Evolutionary conservation across 1,140 invertebrate species (phyloP).

Genomic region (Cydia splendana): DNA sequence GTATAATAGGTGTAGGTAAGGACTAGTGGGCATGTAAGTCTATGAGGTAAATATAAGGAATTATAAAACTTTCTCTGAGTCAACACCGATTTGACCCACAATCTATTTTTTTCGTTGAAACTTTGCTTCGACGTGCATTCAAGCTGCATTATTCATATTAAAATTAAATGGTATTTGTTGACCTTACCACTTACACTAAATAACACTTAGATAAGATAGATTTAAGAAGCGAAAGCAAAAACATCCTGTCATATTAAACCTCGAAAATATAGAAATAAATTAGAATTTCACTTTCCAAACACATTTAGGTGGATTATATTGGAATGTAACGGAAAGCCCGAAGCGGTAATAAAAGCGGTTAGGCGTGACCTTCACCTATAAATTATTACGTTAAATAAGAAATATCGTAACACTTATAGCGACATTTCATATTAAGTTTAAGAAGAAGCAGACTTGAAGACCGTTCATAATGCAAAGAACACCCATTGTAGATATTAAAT

Average conservation of each 20-base stretch:
- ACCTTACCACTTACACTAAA: not conserved
- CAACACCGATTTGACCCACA: not conserved
- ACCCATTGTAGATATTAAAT: not conserved
- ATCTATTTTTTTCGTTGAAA: constrained; percentile 7
- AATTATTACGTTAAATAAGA: constrained; percentile 22
- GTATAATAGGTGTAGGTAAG: too few species aligned
- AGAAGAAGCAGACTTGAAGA: not conserved
- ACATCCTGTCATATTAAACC: not conserved
- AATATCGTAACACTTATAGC: constrained; percentile 12
- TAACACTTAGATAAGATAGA: not conserved
- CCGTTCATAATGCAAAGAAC: not conserved
- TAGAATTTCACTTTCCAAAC: constrained; percentile 31
- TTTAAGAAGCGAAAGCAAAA: not conserved
- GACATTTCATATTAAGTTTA: not conserved
- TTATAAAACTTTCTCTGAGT: not conserved
- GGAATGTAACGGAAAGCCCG: constrained; percentile 21
- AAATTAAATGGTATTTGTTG: not conserved
- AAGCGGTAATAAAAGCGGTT: constrained; percentile 3
- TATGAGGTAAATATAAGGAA: not conserved
- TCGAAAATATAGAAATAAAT: constrained; percentile 20
- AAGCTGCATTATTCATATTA: constrained; percentile 3
- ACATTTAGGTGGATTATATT: constrained; percentile 23
- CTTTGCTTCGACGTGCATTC: not conserved
- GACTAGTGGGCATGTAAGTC: too few species aligned
- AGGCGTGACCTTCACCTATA: constrained; percentile 29